Evolutionary conservation across 2,888 invertebrate genomes (phyloP), one percentile per base, ranked within the genome.

Genomic region (Frankliniella fusca): DNA sequence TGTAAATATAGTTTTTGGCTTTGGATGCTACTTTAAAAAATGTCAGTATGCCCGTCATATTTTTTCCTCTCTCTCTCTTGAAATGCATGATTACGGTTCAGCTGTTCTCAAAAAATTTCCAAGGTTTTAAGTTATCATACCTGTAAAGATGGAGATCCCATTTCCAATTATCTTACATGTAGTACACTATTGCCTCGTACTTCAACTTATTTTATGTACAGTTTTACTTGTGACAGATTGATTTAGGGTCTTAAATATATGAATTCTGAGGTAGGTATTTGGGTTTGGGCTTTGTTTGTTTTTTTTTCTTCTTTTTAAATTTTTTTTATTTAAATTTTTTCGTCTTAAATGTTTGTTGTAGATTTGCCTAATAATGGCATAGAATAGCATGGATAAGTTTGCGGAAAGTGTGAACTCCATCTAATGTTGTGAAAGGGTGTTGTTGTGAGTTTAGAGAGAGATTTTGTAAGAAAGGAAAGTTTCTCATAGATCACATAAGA

Each of bases 301-400:
- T 61, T 54, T 54, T 61, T 15, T 61, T 61, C 15, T 61, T 61
- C 61, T 61, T 61, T 61, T 54, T 54, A n/a, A n/a, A n/a, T n/a
- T 61, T 61, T 15, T 20, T 15, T 61, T 61, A 18, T 61, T 61
- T 61, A 5, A 3, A 2, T 38, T 61, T 61, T 15, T 20, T n/a
- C n/a, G n/a, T n/a, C 54, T 54, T 54, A 54, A 54, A 54, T 10
- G 27, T 76, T 76, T 76, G 70, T 27, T 76, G 70, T 76, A 76
- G 70, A 76, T 12, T 76, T 76, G 70, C 23, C 70, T 27, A 0
- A 3, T 70, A 23, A 11, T 23, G 70, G 70, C 27, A 70, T 61
- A 61, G 61, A 61, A 61, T 61, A 61, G 61, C 61, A 61, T 61
- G 61, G n/a, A 61, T 61, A 61, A 23, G 70, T 70, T n/a, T 70